These are phyloP conservation scores for Hoplodrina ambigua DNA, from an alignment of 2,888 invertebrate species.

Conservation along the genomic window DNA sequence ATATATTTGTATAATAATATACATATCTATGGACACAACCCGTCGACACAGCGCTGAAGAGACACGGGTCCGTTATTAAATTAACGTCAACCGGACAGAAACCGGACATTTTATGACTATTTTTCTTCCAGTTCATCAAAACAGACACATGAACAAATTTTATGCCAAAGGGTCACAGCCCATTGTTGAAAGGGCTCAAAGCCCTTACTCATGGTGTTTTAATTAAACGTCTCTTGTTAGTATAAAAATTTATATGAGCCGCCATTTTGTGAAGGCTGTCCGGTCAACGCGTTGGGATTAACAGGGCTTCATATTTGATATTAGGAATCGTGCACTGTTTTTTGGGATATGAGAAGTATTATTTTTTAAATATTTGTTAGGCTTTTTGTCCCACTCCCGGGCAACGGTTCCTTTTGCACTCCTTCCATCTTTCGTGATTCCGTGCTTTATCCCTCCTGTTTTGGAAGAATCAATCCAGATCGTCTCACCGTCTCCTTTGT, in stretches of 20 bases:
- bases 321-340: slow-evolving; percentile 1
- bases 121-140: not conserved
- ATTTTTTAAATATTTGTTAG: too few relatives aligned
- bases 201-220: slow-evolving; percentile 60
- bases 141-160: slow-evolving; percentile 6
- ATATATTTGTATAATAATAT: too few relatives aligned
- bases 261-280: slow-evolving; percentile 49
- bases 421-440: not conserved
- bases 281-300: slow-evolving; percentile 24
- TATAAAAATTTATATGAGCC: slow-evolving; percentile 59
- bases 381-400: too few relatives aligned
- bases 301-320: slow-evolving; percentile 23
- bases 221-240: slow-evolving; percentile 59
- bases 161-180: slow-evolving; percentile 9
- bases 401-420: too few relatives aligned
- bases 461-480: too few relatives aligned
- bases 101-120: not conserved
- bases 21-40: too few relatives aligned
- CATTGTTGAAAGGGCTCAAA: slow-evolving; percentile 18
- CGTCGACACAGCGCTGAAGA: too few relatives aligned
- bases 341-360: too few relatives aligned
- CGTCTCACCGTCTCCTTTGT: too few relatives aligned
- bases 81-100: not conserved
- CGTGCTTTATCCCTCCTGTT: too few relatives aligned
- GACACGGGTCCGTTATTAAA: not conserved